Evolutionary conservation across 2,888 invertebrate genomes (phyloP), one percentile per base, ranked within the genome.

Genomic region (Orgyia antiqua): DNA sequence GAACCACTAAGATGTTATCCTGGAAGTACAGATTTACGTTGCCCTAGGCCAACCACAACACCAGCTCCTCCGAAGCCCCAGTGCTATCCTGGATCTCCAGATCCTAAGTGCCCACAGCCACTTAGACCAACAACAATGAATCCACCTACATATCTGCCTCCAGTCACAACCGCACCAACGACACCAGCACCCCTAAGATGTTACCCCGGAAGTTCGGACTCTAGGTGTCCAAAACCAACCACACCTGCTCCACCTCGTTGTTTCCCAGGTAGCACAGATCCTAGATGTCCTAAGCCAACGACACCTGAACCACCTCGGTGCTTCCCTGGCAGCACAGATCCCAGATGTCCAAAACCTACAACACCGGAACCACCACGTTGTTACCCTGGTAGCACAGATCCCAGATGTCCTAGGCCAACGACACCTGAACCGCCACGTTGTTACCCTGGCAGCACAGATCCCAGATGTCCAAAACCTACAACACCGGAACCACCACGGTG

Each of bases 21-120:
- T 0, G 80, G 80, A 0, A 63, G 68, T 1, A 52, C 10, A 0
- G 76, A 86, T 41, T 70, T 76, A 0, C 43, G 69, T 2, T 78
- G 78, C 29, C 70, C 70, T 0, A 45, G 46, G 31, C 64, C 68
- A 0, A 58, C 66, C 0, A n/a, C n/a, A n/a, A 55, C 65, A 0
- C 54, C 59, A 1, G 41, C 37, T 0, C 48, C 58, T 3, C 64
- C 67, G 7, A n/a, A n/a, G n/a, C n/a, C n/a, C n/a, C n/a, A n/a
- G n/a, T n/a, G n/a, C n/a, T 59, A 26, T 39, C 39, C 57, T 1
- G 47, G 51, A 0, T 40, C 11, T 3, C 34, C 20, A 0, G 50
- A 61, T 6, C 29, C 45, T 0, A 10, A 58, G 0, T 63, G 50
- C 10, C 59, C 49, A 0, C 40, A 39, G 10, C 59, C 56, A 0